These are phyloP conservation scores for Misgurnus anguillicaudatus DNA, from an alignment of 2,113 vertebrate species.

Conservation along the genomic window DNA sequence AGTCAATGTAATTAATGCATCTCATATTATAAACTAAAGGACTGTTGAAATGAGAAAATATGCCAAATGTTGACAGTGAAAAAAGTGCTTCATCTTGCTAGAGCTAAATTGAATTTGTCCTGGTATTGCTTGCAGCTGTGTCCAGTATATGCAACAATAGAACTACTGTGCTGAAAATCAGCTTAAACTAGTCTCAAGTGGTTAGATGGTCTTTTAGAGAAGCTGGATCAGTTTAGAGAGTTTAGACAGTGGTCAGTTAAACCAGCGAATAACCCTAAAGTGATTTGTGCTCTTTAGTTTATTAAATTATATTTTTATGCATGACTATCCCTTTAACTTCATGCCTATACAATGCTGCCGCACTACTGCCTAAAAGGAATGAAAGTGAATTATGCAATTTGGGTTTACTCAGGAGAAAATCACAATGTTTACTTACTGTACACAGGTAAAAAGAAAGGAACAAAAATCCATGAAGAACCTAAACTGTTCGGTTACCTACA, in stretches of 20 bases:
- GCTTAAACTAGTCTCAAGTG: too few relatives aligned
- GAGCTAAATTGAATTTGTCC: neutral
- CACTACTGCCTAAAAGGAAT: neutral
- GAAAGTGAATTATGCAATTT: neutral
- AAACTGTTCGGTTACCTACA: too few relatives aligned
- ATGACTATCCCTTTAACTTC: neutral
- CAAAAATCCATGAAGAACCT: too few relatives aligned
- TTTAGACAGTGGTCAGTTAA: too few relatives aligned
- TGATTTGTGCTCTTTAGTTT: neutral
- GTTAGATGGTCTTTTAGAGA: too few relatives aligned
- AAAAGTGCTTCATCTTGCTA: neutral
- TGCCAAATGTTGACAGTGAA: neutral
- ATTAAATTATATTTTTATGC: neutral
- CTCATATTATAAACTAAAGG: neutral
- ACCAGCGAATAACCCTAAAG: too few relatives aligned
- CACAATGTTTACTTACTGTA: neutral
- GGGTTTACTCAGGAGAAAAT: neutral
- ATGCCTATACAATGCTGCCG: neutral
- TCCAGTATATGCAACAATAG: too few relatives aligned
- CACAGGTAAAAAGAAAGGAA: too few relatives aligned
- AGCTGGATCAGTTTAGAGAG: too few relatives aligned
- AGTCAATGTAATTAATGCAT: constrained; percentile 27
- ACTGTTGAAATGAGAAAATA: neutral
- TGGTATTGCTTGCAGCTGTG: too few relatives aligned
- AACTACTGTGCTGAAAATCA: too few relatives aligned